These are phyloP conservation scores for Scophthalmus maximus DNA, from an alignment of 2,113 vertebrate genomes.

Conservation along the genomic window DNA sequence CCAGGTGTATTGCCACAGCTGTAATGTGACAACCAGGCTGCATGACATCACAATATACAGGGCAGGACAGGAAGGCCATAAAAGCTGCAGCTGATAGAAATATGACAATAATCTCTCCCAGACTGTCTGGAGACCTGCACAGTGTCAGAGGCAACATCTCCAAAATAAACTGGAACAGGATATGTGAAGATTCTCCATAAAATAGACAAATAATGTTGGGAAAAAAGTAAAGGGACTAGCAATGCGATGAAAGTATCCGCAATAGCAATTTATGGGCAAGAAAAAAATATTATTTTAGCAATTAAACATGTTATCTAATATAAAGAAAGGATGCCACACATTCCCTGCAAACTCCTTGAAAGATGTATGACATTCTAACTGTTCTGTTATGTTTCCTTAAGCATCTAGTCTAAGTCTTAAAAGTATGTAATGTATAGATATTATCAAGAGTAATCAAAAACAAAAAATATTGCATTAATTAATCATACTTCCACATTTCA, in stretches of 20 bases:
- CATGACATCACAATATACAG: constrained; percentile 31
- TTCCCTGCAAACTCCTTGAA: too few relatives aligned
- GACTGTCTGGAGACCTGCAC: constrained; percentile 43
- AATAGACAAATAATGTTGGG: constrained; percentile 23
- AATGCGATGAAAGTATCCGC: not conserved
- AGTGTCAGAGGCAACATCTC: constrained; percentile 41
- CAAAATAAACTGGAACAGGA: constrained; percentile 54
- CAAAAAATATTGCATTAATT: too few relatives aligned
- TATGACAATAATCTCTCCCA: constrained; percentile 54
- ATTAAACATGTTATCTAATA: too few relatives aligned
- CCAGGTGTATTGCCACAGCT: constrained; percentile 12
- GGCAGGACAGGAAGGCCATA: constrained; percentile 38
- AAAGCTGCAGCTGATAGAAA: constrained; percentile 56
- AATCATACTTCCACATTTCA: too few relatives aligned
- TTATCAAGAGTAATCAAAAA: too few relatives aligned
- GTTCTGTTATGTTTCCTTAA: too few relatives aligned
- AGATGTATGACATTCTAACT: too few relatives aligned
- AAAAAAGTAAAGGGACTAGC: not conserved
- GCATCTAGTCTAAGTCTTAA: too few relatives aligned
- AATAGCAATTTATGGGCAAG: too few relatives aligned
- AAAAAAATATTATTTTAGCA: too few relatives aligned
- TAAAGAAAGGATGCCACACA: too few relatives aligned
- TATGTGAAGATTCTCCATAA: constrained; percentile 33
- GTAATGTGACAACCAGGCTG: constrained; percentile 43
- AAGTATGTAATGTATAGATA: too few relatives aligned